These are phyloP conservation scores for Euwallacea fornicatus DNA, from an alignment of 1,140 invertebrate species.

Conservation along the genomic window DNA sequence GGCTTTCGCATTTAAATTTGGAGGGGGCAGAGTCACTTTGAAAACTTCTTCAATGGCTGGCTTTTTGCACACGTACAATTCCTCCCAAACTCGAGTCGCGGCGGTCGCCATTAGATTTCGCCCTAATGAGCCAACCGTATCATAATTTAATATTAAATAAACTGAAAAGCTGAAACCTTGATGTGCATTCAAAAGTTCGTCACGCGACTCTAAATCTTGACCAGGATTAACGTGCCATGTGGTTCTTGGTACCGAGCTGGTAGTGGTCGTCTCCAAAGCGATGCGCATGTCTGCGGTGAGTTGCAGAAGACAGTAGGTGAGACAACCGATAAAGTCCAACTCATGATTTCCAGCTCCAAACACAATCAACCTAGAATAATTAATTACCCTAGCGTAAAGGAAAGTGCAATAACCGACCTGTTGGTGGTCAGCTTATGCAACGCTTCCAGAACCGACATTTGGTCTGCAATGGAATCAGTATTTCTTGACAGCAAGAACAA, in stretches of 20 bases:
- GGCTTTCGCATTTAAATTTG: conserved; percentile 72
- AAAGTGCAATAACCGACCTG: conserved; percentile 50
- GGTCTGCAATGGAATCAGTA: conserved; percentile 85
- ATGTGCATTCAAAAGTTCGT: conserved; percentile 75
- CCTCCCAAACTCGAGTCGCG: conserved; percentile 94
- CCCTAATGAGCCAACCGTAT: conserved; percentile 44
- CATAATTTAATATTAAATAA: conserved; percentile 2
- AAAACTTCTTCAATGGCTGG: conserved; percentile 93
- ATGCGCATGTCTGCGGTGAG: conserved; percentile 89
- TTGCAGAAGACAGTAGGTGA: conserved; percentile 94
- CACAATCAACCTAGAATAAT: conserved; percentile 68
- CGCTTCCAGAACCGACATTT: conserved; percentile 89
- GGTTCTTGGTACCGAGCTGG: conserved; percentile 68
- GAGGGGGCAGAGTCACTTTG: conserved; percentile 76
- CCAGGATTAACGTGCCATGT: conserved; percentile 87
- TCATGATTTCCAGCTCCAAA: conserved; percentile 95
- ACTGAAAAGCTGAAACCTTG: conserved; percentile 56
- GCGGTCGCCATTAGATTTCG: conserved; percentile 87
- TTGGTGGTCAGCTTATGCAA: conserved; percentile 90
- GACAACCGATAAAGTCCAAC: conserved; percentile 91
- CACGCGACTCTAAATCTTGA: conserved; percentile 68
- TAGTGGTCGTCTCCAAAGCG: conserved; percentile 61
- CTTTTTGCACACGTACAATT: conserved; percentile 95
- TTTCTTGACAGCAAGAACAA: conserved; percentile 90
- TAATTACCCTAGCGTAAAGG: no score